phyloP scores from a whole-genome alignment of 2,888 invertebrate genomes.

The Troides helena region DNA sequence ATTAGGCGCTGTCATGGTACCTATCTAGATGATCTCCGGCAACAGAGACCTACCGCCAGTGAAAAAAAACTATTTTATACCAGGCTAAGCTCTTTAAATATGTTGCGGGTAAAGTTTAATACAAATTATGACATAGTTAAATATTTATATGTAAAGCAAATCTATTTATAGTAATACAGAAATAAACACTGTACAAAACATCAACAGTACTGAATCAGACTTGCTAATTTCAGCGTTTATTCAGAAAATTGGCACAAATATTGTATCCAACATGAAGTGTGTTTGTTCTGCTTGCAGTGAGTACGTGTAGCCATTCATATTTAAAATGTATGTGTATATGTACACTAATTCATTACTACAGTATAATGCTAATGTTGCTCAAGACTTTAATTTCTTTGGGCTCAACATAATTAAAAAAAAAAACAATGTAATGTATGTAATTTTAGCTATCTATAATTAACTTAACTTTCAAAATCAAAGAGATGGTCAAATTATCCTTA shows the following conservation, averaged over 20 bases:
- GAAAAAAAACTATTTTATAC: too few relatives aligned
- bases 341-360: neutral
- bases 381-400: too few relatives aligned
- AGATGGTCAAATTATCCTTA: too few relatives aligned
- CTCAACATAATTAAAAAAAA: too few relatives aligned
- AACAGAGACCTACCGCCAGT: too few relatives aligned
- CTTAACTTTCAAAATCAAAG: too few relatives aligned
- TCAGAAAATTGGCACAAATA: slow-evolving; percentile 4
- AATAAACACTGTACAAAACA: neutral
- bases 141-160: neutral
- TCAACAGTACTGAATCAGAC: slow-evolving; percentile 1
- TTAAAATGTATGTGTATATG: neutral
- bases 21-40: too few relatives aligned
- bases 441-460: too few relatives aligned
- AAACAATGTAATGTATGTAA: too few relatives aligned
- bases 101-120: too few relatives aligned
- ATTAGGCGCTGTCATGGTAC: too few relatives aligned
- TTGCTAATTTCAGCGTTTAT: slow-evolving; percentile 6
- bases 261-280: neutral
- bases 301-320: neutral
- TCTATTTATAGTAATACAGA: neutral
- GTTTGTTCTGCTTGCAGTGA: neutral
- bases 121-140: neutral
- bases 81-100: too few relatives aligned
- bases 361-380: slow-evolving; percentile 11